phyloP scores from a whole-genome alignment of 64 coral and sea anemone species.

The Actinia tenebrosa region DNA sequence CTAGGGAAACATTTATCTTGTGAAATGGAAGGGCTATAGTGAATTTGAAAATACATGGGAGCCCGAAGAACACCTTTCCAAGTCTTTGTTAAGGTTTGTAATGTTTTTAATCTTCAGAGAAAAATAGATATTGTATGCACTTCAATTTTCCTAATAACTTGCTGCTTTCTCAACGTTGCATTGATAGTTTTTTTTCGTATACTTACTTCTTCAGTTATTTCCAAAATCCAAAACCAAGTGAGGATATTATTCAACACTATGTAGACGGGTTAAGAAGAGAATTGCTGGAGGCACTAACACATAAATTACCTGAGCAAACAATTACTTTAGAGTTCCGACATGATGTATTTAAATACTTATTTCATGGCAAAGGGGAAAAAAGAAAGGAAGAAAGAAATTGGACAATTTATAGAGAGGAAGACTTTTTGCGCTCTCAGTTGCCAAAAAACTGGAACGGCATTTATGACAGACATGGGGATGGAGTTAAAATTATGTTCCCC shows the following conservation, averaged over 20 bases:
- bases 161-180: no score
- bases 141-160: no score
- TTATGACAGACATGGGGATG: conserved; percentile 29
- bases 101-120: no score
- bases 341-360: conserved; percentile 46
- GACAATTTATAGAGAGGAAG: not conserved
- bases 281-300: conserved; percentile 8
- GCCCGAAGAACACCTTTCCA: no score
- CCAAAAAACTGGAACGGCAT: conserved; percentile 16
- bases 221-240: not conserved
- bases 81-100: no score
- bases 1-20: no score
- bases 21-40: no score
- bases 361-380: not conserved
- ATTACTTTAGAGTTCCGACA: conserved; percentile 35
- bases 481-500: conserved; percentile 8
- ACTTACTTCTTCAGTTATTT: no score
- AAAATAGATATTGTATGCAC: no score
- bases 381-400: not conserved
- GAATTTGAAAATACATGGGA: no score
- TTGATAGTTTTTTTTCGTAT: no score
- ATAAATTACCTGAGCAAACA: conserved; percentile 6
- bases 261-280: conserved; percentile 5
- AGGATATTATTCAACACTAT: not conserved
- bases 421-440: not conserved